phyloP scores from a whole-genome alignment of 2,888 invertebrate genomes.

The Microchrysa polita region DNA sequence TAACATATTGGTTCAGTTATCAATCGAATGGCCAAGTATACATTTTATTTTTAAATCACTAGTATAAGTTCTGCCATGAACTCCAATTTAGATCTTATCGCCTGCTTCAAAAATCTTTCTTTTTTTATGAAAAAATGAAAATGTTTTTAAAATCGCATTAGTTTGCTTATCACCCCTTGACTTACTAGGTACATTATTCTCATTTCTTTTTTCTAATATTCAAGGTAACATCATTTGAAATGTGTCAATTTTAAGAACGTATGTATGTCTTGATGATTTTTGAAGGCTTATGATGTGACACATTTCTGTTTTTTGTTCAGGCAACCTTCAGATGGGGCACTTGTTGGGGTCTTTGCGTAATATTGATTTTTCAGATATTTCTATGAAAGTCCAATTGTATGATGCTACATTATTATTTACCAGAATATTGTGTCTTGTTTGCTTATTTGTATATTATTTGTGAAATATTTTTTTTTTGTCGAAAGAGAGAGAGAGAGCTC shows the following conservation, averaged over 20 bases:
- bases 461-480: no score
- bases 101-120: no score
- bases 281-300: neutral
- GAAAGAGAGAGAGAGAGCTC: no score
- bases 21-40: no score
- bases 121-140: no score
- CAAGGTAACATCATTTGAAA: conserved; percentile 27
- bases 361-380: neutral
- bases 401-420: neutral
- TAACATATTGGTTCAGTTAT: no score
- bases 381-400: neutral
- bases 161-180: conserved; percentile 17
- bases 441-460: no score
- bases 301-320: neutral
- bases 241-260: conserved; percentile 31
- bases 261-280: neutral
- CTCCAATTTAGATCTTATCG: no score
- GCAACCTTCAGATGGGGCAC: neutral
- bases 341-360: neutral
- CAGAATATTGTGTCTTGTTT: no score
- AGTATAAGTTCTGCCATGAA: no score
- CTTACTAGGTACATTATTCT: neutral
- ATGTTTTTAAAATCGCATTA: neutral
- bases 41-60: no score
- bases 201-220: conserved; percentile 13